Evolutionary conservation across 2,113 vertebrate genomes (phyloP).

Genomic region (Aegithalos caudatus): DNA sequence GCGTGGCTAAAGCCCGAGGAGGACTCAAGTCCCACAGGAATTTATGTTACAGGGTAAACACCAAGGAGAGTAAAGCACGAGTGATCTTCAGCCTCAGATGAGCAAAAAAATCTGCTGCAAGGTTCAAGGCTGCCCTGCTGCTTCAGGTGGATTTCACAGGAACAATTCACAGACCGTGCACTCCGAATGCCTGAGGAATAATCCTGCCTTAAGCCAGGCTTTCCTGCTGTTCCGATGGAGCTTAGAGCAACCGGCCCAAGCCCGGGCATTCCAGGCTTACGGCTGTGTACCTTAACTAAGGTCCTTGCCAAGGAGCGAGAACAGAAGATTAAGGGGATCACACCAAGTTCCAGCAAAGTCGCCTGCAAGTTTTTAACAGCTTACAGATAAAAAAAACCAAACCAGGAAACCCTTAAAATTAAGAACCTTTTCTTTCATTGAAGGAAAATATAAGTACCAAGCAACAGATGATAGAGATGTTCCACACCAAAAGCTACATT

Average conservation of each 20-base stretch:
- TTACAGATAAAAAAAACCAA: not conserved
- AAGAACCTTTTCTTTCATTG: accelerated
- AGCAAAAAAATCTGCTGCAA: not conserved
- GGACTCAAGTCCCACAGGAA: not conserved
- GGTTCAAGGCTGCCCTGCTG: not conserved
- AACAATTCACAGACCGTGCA: not conserved
- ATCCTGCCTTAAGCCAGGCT: not conserved
- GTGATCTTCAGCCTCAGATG: not conserved
- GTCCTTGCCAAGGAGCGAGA: not conserved
- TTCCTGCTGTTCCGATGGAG: not conserved
- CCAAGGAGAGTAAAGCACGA: not conserved
- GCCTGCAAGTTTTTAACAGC: not conserved
- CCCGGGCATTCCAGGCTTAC: not conserved
- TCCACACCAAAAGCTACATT: not conserved
- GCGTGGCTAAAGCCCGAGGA: not conserved
- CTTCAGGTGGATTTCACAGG: not conserved
- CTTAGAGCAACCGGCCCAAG: not conserved
- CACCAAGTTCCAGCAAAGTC: not conserved
- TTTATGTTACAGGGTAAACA: slow-evolving; percentile 2
- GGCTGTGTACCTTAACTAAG: not conserved
- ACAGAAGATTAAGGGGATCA: not conserved
- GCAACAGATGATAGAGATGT: accelerated
- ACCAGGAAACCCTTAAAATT: not conserved
- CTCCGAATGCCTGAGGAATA: not conserved
- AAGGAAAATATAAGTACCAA: not conserved